A percentile compares a stretch with the other conserved stretches of the same genome.
These are phyloP conservation scores for Galbula dea DNA, from an alignment of 2,113 vertebrate genomes.

Conservation along the genomic window DNA sequence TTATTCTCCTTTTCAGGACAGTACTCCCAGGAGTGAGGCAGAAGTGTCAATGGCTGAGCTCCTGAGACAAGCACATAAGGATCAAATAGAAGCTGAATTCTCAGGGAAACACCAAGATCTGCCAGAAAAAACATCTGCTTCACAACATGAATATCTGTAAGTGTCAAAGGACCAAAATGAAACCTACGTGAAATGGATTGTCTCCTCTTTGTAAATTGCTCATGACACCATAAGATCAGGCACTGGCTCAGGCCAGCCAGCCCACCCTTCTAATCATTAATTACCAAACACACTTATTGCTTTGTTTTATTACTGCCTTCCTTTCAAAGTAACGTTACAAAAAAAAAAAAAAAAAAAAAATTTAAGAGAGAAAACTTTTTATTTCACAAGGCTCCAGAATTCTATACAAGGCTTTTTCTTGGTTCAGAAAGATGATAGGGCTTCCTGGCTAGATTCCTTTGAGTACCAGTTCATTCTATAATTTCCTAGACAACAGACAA, in stretches of 20 bases:
- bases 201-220: not conserved
- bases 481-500: not conserved
- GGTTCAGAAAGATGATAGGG: not conserved
- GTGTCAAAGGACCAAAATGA: not conserved
- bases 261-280: not conserved
- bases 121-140: conserved; percentile 44
- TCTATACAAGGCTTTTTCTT: not conserved
- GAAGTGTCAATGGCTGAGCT: conserved; percentile 73
- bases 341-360: not conserved
- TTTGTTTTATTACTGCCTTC: not conserved
- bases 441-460: not conserved
- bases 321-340: not conserved
- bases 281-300: not conserved
- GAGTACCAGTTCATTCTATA: not conserved
- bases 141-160: conserved; percentile 71
- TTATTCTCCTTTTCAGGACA: conserved; percentile 83
- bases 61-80: conserved; percentile 79
- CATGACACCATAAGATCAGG: not conserved
- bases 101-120: conserved; percentile 72
- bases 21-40: conserved; percentile 78
- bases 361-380: not conserved
- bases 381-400: not conserved
- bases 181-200: rapidly evolving
- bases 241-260: not conserved
- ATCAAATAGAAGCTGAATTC: conserved; percentile 79